Base-by-base conservation (phyloP, 2,797 vertebrate genomes). In the Trematomus bernacchii region DNA sequence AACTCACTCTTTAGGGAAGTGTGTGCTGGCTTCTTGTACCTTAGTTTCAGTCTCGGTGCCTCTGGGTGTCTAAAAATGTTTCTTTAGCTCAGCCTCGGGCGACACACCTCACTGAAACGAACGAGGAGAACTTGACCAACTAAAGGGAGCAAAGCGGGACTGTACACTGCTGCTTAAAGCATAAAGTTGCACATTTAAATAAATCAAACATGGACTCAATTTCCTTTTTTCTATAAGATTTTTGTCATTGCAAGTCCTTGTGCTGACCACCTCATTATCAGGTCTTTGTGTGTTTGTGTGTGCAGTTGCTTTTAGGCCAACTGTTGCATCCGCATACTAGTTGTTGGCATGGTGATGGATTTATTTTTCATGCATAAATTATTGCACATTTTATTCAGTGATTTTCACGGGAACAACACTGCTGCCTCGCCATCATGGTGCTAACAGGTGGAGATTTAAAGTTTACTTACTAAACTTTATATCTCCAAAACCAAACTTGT, bases 381-480 rank as follows among this genome's bases (percentile, higher is more conserved):
- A 69, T 72, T 70, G 59, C 76, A 51, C 33, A 27, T 77, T 80
- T 85, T 80, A 85, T 86, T 67, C 86, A 75, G 86, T 61, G 66
- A 80, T 89, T 80, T 77, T 84, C 81, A 87, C 85, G 72, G 75
- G 75, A 66, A 83, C 83, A 81, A n/a, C 64, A 23, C 46, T 71
- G 71, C 68, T 44, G 8, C 43, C 3, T 11, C 50, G 30, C 13
- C 51, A 48, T 48, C 80, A 58, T 15, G 62, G 61, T 69, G 74
- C 19, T 46, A 72, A 72, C 73, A 67, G 71, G 55, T 76, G 66
- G 62, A 76, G 57, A 21, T 66, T 66, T 40, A 42, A 73, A 62
- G 40, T 62, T 65, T 23, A 5, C 27, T 27, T 5, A 27, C 27
- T 1, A 27, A 5, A 27, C 27, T 27, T 27, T 27, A 27, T 7